phyloP scores from a whole-genome alignment of 2,888 invertebrate genomes.

The Caenorhabditis wallacei region DNA sequence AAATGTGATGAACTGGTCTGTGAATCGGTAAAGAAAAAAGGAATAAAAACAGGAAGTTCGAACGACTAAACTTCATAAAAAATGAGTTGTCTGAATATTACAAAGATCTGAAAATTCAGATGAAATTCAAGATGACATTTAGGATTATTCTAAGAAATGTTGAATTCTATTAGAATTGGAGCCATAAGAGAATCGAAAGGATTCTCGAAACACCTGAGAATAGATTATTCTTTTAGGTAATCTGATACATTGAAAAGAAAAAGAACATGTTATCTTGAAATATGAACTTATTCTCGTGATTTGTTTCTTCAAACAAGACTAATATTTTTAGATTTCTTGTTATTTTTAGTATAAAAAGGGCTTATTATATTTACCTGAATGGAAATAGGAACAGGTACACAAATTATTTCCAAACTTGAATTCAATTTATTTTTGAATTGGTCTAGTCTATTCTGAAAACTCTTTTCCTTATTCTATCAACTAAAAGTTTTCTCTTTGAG shows the following conservation, averaged over 20 bases:
- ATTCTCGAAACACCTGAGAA: too few species aligned
- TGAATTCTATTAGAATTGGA: too few species aligned
- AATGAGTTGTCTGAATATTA: background rate
- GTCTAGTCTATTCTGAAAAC: background rate
- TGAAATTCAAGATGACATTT: too few species aligned
- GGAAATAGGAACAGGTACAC: too few species aligned
- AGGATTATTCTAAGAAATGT: too few species aligned
- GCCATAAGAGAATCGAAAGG: too few species aligned
- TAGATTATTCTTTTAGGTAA: conserved; percentile 2
- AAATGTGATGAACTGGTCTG: background rate
- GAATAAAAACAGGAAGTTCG: conserved; percentile 33
- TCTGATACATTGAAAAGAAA: background rate
- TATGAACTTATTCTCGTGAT: background rate
- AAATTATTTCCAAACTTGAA: too few species aligned
- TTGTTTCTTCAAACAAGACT: background rate
- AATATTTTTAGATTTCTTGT: too few species aligned
- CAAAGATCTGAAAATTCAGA: background rate
- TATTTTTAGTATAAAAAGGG: too few species aligned
- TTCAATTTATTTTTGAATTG: too few species aligned
- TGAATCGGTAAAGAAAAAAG: background rate
- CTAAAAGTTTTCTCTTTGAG: background rate
- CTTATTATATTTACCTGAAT: too few species aligned
- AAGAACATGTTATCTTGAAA: background rate
- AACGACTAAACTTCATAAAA: conserved; percentile 17
- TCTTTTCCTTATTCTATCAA: background rate